phyloP scores from a whole-genome alignment of 2,888 invertebrate genomes.

The Noctua comes region DNA sequence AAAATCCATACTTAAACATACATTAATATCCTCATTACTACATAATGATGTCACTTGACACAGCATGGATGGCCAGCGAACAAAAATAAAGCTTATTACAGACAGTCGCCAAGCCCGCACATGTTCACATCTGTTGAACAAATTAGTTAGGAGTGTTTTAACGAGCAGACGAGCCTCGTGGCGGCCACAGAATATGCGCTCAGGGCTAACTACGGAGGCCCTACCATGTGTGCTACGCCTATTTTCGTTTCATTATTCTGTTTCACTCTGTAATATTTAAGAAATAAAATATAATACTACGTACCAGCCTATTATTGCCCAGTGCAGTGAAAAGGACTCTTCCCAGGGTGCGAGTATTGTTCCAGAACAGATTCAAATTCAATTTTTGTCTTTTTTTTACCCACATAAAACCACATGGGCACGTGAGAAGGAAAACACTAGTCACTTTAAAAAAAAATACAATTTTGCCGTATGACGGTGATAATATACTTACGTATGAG shows the following conservation, averaged over 20 bases:
- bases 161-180: slow-evolving; percentile 45
- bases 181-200: slow-evolving; percentile 24
- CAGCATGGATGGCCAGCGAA: slow-evolving; percentile 4
- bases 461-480: neutral
- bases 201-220: neutral
- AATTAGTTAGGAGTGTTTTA: slow-evolving; percentile 51
- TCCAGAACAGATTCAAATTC: neutral
- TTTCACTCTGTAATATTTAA: neutral
- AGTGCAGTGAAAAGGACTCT: neutral
- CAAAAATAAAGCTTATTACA: slow-evolving; percentile 53
- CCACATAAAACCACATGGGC: neutral
- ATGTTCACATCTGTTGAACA: slow-evolving; percentile 51
- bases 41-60: slow-evolving; percentile 34
- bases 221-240: slow-evolving; percentile 28
- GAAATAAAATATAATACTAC: neutral
- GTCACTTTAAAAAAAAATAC: neutral
- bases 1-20: slow-evolving; percentile 8
- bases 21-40: slow-evolving; percentile 36
- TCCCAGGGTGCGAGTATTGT: neutral
- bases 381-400: neutral
- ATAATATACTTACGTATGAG: neutral
- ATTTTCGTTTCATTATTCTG: neutral
- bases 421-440: neutral
- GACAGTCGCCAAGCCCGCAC: slow-evolving; percentile 33
- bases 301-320: neutral